Evolutionary conservation across 2,888 invertebrate genomes (phyloP).

Genomic region (Ligdia adustata): DNA sequence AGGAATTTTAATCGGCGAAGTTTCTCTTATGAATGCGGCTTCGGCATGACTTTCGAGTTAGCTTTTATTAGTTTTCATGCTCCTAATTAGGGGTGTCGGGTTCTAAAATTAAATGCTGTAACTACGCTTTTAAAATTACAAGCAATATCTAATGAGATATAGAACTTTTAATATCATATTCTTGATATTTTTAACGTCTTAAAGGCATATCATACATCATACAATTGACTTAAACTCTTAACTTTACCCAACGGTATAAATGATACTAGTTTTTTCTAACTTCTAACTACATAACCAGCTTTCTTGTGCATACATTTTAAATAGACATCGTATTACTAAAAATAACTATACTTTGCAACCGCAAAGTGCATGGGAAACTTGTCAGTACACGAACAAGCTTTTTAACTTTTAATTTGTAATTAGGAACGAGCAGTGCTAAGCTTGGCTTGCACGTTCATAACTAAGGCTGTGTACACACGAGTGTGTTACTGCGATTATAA

Average conservation of each 20-base stretch:
- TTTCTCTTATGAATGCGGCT: conserved; percentile 80
- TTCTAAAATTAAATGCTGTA: conserved; percentile 66
- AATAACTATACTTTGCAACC: no score
- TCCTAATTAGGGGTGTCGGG: conserved; percentile 75
- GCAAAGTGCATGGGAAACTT: conserved; percentile 10
- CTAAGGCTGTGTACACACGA: conserved; percentile 53
- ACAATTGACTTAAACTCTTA: no score
- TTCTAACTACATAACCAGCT: no score
- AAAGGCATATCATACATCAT: no score
- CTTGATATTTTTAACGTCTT: no score
- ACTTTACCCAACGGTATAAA: no score
- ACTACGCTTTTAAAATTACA: conserved; percentile 49
- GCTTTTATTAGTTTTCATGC: conserved; percentile 78
- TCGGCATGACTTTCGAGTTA: conserved; percentile 71
- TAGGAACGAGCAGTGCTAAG: conserved; percentile 46
- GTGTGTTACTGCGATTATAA: conserved; percentile 69
- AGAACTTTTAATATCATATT: not conserved
- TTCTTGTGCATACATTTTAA: no score
- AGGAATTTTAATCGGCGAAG: conserved; percentile 81
- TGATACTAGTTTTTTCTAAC: no score
- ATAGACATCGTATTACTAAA: no score
- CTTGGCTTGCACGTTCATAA: conserved; percentile 46
- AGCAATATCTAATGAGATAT: conserved; percentile 20
- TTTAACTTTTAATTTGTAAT: conserved; percentile 63
- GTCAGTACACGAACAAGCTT: conserved; percentile 42